These are phyloP conservation scores for Enchytraeus crypticus DNA, from an alignment of 2,888 invertebrate genomes.

Conservation along the genomic window DNA sequence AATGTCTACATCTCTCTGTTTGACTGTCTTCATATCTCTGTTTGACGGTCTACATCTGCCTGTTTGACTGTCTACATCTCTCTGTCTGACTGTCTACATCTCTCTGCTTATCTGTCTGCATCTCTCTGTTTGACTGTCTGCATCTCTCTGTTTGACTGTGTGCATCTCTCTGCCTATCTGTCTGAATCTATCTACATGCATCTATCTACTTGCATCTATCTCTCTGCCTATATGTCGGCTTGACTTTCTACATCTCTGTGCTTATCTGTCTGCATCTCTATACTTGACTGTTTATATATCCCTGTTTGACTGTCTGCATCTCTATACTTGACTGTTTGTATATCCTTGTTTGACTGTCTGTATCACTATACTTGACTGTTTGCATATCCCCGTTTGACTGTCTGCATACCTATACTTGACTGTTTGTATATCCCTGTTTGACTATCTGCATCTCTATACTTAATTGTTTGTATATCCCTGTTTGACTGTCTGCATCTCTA, in stretches of 20 bases:
- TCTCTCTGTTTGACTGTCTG: neutral
- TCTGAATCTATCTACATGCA: neutral
- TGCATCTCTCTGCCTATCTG: neutral
- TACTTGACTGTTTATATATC: neutral
- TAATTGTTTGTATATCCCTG: too few species aligned
- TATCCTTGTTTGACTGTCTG: too few species aligned
- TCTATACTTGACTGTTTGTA: too few species aligned
- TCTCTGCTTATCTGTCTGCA: neutral
- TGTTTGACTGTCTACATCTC: neutral
- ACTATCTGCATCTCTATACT: too few species aligned
- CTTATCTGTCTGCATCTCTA: neutral
- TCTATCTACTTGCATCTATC: neutral
- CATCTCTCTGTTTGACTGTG: neutral
- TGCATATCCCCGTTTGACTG: too few species aligned
- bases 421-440: too few species aligned
- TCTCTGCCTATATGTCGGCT: neutral
- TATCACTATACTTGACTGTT: too few species aligned
- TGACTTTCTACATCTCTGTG: neutral
- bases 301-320: too few species aligned
- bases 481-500: too few species aligned
- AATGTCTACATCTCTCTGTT: neutral
- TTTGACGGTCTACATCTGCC: neutral
- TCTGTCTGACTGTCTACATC: neutral
- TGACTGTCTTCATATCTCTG: neutral
- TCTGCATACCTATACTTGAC: too few species aligned